phyloP scores from a whole-genome alignment of 2,888 invertebrate genomes.

The Drosophila villosipedis region DNA sequence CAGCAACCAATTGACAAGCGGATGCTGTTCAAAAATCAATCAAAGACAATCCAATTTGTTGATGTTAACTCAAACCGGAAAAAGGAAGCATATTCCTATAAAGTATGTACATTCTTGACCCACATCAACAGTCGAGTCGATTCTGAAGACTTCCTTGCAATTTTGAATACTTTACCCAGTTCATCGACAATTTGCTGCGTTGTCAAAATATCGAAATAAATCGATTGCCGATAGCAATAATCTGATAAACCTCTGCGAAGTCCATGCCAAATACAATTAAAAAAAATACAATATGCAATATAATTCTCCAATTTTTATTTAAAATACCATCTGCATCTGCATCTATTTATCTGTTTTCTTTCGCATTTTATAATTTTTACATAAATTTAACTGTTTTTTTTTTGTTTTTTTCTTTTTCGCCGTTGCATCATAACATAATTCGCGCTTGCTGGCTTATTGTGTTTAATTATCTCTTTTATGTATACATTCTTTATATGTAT shows the following conservation, averaged over 20 bases:
- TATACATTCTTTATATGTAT: conserved; percentile 38
- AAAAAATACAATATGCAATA: conserved; percentile 1
- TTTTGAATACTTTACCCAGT: background rate
- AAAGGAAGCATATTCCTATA: background rate
- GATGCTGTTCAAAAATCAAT: background rate
- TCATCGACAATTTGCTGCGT: background rate
- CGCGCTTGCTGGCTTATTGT: conserved; percentile 45
- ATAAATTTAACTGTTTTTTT: conserved; percentile 55
- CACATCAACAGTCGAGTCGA: background rate
- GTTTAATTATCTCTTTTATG: conserved; percentile 36
- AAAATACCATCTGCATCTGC: conserved; percentile 53
- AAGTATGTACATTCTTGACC: background rate
- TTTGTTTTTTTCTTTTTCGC: conserved; percentile 6
- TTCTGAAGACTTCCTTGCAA: background rate
- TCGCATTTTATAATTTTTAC: conserved; percentile 45
- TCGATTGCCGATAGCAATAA: background rate
- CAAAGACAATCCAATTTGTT: background rate
- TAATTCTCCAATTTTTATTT: conserved; percentile 55
- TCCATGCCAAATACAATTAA: background rate
- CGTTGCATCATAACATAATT: conserved; percentile 47
- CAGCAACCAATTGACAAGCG: background rate
- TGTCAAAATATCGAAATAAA: background rate
- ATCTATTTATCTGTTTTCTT: conserved; percentile 18
- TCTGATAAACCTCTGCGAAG: too few species aligned
- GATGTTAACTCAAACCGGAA: background rate